phyloP scores from a whole-genome alignment of 2,797 vertebrate species.

The Smutsia temminckii region DNA sequence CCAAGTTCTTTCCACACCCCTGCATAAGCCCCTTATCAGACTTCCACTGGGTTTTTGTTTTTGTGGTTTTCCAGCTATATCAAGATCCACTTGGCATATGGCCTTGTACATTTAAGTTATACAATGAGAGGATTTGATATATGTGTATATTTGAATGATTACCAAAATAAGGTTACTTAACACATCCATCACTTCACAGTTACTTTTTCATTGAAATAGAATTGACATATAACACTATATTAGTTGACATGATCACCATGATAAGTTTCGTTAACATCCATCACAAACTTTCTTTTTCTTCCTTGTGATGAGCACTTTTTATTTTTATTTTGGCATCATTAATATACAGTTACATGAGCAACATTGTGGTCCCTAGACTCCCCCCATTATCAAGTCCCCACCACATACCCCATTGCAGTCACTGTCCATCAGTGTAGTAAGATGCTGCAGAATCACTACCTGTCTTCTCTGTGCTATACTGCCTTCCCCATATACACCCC shows the following conservation, averaged over 20 bases:
- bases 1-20: neutral
- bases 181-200: neutral
- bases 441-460: too few species aligned
- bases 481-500: too few species aligned
- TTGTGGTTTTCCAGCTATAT: neutral
- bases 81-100: neutral
- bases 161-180: neutral
- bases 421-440: too few species aligned
- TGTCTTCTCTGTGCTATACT: too few species aligned
- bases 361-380: too few species aligned
- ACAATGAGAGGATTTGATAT: neutral
- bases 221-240: neutral
- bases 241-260: neutral
- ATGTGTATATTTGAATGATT: neutral
- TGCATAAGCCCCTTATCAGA: neutral
- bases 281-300: neutral
- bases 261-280: neutral
- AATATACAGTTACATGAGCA: too few species aligned
- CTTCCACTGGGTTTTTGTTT: neutral
- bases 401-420: too few species aligned
- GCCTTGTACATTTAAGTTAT: neutral
- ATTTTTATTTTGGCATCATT: too few species aligned
- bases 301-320: neutral
- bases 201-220: neutral
- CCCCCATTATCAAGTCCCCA: too few species aligned